Evolutionary conservation across 1,140 invertebrate genomes (phyloP).

Genomic region (Papilio aristodemus): DNA sequence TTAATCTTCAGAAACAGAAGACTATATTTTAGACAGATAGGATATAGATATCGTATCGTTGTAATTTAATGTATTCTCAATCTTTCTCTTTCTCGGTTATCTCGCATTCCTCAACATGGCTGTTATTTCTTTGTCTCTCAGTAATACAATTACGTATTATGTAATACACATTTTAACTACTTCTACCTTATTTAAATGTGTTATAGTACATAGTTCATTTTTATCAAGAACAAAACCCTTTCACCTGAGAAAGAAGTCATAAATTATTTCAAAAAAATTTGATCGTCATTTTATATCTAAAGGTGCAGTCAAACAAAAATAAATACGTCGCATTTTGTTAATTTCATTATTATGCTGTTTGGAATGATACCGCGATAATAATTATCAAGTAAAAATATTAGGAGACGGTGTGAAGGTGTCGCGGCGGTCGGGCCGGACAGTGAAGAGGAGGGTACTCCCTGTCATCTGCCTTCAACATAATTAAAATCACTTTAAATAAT

Average conservation of each 20-base stretch:
- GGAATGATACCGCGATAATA: slow-evolving; percentile 37
- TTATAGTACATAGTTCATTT: background rate
- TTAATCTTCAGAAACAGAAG: too few species aligned
- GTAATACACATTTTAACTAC: too few species aligned
- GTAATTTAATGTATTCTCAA: too few species aligned
- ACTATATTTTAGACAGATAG: too few species aligned
- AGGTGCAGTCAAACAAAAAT: slow-evolving; percentile 3
- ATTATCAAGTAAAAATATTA: slow-evolving; percentile 54
- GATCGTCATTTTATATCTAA: slow-evolving; percentile 1
- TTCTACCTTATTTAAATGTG: background rate
- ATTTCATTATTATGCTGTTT: slow-evolving; percentile 10
- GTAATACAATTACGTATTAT: too few species aligned
- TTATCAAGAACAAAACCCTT: background rate
- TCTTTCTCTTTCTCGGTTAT: too few species aligned
- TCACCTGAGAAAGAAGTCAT: background rate
- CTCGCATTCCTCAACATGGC: too few species aligned
- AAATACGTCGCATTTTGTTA: slow-evolving; percentile 22
- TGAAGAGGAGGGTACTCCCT: slow-evolving; percentile 70
- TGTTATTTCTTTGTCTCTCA: too few species aligned
- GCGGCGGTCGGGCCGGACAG: slow-evolving; percentile 53
- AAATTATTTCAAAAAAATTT: background rate
- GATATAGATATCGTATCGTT: too few species aligned
- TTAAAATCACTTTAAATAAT: slow-evolving; percentile 79
- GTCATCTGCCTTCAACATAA: slow-evolving; percentile 79
- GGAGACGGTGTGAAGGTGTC: slow-evolving; percentile 45